Percentiles rank a stretch among this genome's conserved stretches.
These are phyloP conservation scores for Drosophila pseudoananassae DNA, from an alignment of 1,140 invertebrate species.

Conservation along the genomic window DNA sequence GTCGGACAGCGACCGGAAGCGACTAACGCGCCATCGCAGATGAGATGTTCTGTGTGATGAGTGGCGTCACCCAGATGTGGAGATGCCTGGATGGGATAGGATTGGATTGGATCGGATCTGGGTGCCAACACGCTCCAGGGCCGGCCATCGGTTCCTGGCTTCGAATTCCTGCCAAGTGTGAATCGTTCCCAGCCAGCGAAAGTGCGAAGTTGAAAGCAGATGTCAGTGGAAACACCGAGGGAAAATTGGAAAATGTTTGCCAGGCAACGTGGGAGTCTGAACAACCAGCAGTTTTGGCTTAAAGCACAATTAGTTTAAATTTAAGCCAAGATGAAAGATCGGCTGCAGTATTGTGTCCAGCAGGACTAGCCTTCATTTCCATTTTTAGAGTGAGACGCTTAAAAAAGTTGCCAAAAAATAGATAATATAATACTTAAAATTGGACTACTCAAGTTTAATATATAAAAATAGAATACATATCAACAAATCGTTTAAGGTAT, in stretches of 20 bases:
- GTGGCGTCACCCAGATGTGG: conserved; percentile 4
- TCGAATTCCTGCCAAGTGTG: conserved; percentile 48
- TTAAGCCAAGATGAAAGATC: not conserved
- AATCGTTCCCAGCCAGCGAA: conserved; percentile 48
- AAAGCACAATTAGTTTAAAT: not conserved
- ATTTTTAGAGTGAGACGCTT: no score
- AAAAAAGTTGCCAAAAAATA: no score
- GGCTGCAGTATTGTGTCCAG: no score
- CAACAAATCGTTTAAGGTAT: no score
- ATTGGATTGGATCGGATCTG: not conserved
- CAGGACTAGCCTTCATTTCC: no score
- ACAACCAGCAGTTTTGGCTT: not conserved
- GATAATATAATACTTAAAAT: no score
- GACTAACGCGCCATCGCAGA: conserved; percentile 59
- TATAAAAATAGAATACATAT: no score
- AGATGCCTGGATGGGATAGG: conserved; percentile 14
- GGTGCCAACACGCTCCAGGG: conserved; percentile 32
- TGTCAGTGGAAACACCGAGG: conserved; percentile 31
- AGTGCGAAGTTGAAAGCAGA: conserved; percentile 58
- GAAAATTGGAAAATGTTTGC: conserved; percentile 18
- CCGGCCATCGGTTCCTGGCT: conserved; percentile 39
- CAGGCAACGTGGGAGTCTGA: conserved; percentile 3
- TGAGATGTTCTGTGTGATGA: conserved; percentile 40
- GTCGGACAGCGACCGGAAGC: conserved; percentile 54
- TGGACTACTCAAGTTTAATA: no score